Conservation (phyloP, 2,113 vertebrate genomes). For the Oncorhynchus gorbuscha region DNA sequence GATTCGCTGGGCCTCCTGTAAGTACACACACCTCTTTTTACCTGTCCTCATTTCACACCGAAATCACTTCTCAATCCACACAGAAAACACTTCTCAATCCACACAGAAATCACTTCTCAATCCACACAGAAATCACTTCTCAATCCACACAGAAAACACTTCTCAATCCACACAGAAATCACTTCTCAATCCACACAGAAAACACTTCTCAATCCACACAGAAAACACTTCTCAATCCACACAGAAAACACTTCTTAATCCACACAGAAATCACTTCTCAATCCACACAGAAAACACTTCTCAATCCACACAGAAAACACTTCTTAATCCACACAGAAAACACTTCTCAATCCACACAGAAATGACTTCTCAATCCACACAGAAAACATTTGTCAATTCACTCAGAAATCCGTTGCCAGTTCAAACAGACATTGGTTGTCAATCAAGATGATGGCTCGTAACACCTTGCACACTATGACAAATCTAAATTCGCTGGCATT, state of each 20-base stretch:
- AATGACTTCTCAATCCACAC: neutral
- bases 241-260: too few species aligned
- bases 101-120: neutral
- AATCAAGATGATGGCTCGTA: too few species aligned
- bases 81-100: neutral
- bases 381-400: neutral
- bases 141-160: neutral
- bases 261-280: neutral
- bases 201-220: neutral
- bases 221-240: neutral
- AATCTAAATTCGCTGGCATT: neutral
- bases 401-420: too few species aligned
- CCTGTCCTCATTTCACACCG: neutral
- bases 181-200: neutral
- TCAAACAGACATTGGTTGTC: too few species aligned
- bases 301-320: neutral
- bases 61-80: neutral
- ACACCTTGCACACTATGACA: too few species aligned
- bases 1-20: conserved; percentile 96
- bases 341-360: neutral
- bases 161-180: neutral
- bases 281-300: neutral
- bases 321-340: neutral
- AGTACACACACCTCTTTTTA: conserved; percentile 56
- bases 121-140: neutral